Evolutionary conservation across 1,140 invertebrate species (phyloP).

Genomic region (Conopomorpha cramerella): DNA sequence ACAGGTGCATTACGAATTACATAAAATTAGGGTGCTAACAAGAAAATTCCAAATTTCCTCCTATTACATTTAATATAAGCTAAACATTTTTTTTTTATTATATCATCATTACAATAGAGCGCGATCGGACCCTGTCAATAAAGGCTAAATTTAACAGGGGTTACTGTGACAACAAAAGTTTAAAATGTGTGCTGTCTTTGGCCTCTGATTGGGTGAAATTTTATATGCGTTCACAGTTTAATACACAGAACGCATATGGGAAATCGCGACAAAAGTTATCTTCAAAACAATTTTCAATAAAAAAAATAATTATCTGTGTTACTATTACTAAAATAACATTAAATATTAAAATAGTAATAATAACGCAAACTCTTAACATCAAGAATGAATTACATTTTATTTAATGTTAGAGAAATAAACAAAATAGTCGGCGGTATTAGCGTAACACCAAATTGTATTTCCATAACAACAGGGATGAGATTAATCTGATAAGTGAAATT

Average conservation of each 20-base stretch:
- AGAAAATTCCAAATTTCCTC: slow-evolving; percentile 35
- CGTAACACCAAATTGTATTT: too few relatives aligned
- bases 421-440: too few relatives aligned
- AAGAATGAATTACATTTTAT: too few relatives aligned
- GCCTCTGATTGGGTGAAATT: too few relatives aligned
- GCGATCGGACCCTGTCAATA: slow-evolving; percentile 53
- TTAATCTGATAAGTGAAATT: too few relatives aligned
- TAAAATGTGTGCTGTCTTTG: too few relatives aligned
- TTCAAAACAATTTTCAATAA: not conserved
- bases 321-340: too few relatives aligned
- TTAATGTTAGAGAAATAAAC: too few relatives aligned
- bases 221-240: not conserved
- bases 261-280: not conserved
- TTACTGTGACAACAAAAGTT: slow-evolving; percentile 11
- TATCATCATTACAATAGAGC: slow-evolving; percentile 45
- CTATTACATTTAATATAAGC: slow-evolving; percentile 31
- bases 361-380: too few relatives aligned
- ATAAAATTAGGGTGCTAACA: slow-evolving; percentile 46
- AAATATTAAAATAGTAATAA: too few relatives aligned
- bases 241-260: not conserved
- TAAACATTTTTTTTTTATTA: slow-evolving; percentile 48
- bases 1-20: too few relatives aligned
- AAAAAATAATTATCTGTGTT: not conserved
- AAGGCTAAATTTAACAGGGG: slow-evolving; percentile 40
- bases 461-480: too few relatives aligned